These are phyloP conservation scores for Taenioides sp. DNA, from an alignment of 2,797 vertebrate species.

Conservation along the genomic window DNA sequence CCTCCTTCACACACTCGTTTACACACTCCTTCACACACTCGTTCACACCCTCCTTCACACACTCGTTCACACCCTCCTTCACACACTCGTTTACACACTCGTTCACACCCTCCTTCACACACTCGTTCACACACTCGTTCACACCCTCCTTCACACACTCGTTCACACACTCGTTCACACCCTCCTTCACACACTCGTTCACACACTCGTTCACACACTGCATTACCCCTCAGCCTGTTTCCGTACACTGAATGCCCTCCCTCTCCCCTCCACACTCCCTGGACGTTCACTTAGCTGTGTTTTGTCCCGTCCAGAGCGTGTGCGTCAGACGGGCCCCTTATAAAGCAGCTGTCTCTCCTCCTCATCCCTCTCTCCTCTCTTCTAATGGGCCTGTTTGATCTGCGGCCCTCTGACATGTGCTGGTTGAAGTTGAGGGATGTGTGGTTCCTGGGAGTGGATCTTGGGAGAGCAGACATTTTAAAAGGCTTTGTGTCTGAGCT, in stretches of 20 bases:
- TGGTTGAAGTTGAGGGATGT: conserved; percentile 40
- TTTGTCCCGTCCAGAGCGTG: conserved; percentile 30
- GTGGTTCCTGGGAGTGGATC: conserved; percentile 38
- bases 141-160: no score
- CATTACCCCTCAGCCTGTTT: neutral
- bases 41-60: no score
- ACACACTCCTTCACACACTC: no score
- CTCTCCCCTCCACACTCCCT: neutral
- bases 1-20: no score
- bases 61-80: no score
- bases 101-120: no score
- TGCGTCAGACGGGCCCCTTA: neutral
- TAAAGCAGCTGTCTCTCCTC: conserved; percentile 32
- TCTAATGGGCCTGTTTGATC: conserved; percentile 42
- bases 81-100: no score
- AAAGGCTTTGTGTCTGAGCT: conserved; percentile 14
- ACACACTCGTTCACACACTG: no score
- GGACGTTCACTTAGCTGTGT: conserved; percentile 48
- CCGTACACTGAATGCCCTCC: neutral
- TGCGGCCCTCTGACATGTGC: conserved; percentile 45
- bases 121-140: no score
- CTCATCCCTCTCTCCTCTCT: neutral
- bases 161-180: no score
- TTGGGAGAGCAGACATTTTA: conserved; percentile 19
- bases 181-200: no score